A percentile compares a stretch with the other conserved stretches of the same genome.
Evolutionary conservation across 2,888 invertebrate genomes (phyloP).

Genomic region (Capitulum mitella): DNA sequence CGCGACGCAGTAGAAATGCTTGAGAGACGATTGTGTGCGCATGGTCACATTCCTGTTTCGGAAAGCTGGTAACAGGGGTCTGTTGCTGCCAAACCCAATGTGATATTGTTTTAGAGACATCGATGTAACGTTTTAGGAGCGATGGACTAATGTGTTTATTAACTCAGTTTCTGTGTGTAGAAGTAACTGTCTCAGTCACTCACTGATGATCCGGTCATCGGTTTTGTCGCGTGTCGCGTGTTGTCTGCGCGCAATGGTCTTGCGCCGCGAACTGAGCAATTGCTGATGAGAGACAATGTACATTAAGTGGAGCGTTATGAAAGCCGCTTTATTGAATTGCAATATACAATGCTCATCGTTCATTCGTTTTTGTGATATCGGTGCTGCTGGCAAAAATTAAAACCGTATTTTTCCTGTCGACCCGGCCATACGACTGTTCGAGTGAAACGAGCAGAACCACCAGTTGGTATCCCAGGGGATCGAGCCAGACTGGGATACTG

Average conservation of each 20-base stretch:
- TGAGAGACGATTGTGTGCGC: background rate
- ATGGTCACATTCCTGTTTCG: background rate
- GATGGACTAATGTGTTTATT: background rate
- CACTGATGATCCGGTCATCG: background rate
- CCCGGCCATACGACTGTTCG: background rate
- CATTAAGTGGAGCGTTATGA: background rate
- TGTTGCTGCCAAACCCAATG: conserved; percentile 16
- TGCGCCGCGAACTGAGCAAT: background rate
- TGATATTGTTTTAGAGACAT: conserved; percentile 13
- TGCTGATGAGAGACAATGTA: background rate
- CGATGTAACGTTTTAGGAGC: background rate
- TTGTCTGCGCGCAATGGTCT: background rate
- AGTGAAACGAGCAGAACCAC: background rate
- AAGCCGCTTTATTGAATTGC: conserved; percentile 1
- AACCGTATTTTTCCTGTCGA: no score
- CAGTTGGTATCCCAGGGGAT: no score
- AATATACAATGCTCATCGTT: conserved; percentile 7
- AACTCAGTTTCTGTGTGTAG: background rate
- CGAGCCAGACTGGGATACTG: no score
- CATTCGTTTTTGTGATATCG: background rate
- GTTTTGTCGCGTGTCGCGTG: background rate
- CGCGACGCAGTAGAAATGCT: background rate
- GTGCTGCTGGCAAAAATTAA: background rate
- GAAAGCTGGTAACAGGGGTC: background rate
- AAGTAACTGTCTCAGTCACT: background rate